phyloP scores from a whole-genome alignment of 2,113 vertebrate genomes.

The Notothenia coriiceps region DNA sequence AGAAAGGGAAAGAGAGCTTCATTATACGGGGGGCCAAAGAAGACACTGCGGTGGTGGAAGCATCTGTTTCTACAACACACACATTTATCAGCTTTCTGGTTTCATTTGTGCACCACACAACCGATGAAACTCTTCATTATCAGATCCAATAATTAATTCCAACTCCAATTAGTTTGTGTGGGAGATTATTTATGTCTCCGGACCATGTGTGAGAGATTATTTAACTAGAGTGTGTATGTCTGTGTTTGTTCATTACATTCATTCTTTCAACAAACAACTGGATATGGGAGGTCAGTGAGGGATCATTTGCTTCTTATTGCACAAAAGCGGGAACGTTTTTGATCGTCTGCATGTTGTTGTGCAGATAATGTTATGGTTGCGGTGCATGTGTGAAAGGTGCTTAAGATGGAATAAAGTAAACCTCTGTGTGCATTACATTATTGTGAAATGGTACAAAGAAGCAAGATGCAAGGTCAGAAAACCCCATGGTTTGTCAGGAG shows the following conservation, averaged over 20 bases:
- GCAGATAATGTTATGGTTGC: too few species aligned
- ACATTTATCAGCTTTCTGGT: constrained; percentile 30
- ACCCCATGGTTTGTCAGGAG: too few species aligned
- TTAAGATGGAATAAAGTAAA: too few species aligned
- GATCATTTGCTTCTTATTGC: neutral
- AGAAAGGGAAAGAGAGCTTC: constrained; percentile 19
- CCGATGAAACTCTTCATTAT: constrained; percentile 17
- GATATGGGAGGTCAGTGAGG: neutral
- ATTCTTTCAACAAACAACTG: neutral
- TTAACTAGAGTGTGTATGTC: neutral
- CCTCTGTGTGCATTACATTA: neutral
- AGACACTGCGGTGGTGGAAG: constrained; percentile 9
- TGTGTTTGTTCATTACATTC: neutral
- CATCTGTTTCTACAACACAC: constrained; percentile 35
- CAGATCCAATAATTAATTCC: constrained; percentile 33
- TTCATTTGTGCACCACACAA: neutral
- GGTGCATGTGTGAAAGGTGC: too few species aligned
- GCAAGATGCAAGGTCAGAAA: too few species aligned
- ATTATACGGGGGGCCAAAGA: constrained; percentile 38
- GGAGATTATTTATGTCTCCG: constrained; percentile 6
- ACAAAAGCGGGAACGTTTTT: too few species aligned
- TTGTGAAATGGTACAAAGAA: too few species aligned
- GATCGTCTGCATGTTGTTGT: too few species aligned
- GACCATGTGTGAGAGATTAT: neutral
- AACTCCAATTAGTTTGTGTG: constrained; percentile 15